Conservation (phyloP, 2,888 invertebrate genomes). For the Epirrhoe tristata region DNA sequence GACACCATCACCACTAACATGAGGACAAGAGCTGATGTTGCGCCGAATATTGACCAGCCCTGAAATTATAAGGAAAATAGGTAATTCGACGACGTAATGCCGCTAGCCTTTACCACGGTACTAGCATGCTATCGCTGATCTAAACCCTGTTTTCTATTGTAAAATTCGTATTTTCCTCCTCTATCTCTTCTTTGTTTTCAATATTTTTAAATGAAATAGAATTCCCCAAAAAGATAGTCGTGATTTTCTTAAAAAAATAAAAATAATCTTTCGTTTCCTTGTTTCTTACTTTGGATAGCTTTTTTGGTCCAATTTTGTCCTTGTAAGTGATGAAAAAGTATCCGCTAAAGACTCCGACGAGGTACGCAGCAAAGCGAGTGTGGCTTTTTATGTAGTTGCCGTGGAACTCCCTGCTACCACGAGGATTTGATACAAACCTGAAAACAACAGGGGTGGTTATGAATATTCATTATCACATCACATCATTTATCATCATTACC, state of each 20-base stretch:
- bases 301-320: constrained; percentile 50
- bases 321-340: constrained; percentile 65
- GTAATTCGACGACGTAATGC: too few species aligned
- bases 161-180: too few species aligned
- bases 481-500: too few species aligned
- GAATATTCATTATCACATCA: background rate
- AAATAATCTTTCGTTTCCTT: background rate
- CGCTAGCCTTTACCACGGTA: too few species aligned
- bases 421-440: constrained; percentile 83
- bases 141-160: too few species aligned
- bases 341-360: constrained; percentile 85
- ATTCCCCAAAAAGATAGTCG: too few species aligned
- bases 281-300: constrained; percentile 57
- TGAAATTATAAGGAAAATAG: constrained; percentile 53
- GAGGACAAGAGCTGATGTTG: constrained; percentile 66
- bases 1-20: constrained; percentile 77
- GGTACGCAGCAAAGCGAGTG: constrained; percentile 84
- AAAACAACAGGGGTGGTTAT: constrained; percentile 14
- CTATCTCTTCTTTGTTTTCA: too few species aligned
- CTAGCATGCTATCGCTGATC: too few species aligned
- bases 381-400: constrained; percentile 86
- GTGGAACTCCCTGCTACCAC: constrained; percentile 80
- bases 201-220: too few species aligned
- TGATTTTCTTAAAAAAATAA: too few species aligned
- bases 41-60: constrained; percentile 77